Conservation (phyloP, 2,888 invertebrate genomes). For the Trachelus tabidus region DNA sequence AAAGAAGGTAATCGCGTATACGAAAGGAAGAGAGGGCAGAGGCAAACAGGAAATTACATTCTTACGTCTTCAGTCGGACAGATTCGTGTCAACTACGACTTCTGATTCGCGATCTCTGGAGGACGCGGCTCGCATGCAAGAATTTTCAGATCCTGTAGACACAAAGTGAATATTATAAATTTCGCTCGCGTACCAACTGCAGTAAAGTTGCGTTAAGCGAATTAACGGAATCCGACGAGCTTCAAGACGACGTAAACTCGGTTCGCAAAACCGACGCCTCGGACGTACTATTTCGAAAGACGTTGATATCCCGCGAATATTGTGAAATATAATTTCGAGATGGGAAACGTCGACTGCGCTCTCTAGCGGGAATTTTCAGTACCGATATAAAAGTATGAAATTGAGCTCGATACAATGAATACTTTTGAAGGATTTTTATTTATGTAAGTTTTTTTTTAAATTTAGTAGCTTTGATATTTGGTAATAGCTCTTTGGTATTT, state of each 20-base stretch:
- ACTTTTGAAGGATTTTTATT: background rate
- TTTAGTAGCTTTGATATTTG: too few species aligned
- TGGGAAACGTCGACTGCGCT: background rate
- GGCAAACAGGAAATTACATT: background rate
- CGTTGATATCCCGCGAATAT: background rate
- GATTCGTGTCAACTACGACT: background rate
- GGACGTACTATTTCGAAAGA: background rate
- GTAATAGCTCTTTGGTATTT: background rate
- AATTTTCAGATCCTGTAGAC: slow-evolving; percentile 30
- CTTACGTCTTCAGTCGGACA: background rate
- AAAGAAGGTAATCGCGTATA: background rate
- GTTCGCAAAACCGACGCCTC: background rate
- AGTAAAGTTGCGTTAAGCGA: slow-evolving; percentile 46
- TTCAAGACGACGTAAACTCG: background rate
- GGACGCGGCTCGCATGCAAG: slow-evolving; percentile 25
- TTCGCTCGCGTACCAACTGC: slow-evolving; percentile 44
- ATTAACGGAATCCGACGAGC: slow-evolving; percentile 36
- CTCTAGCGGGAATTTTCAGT: background rate
- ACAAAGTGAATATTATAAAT: slow-evolving; percentile 28
- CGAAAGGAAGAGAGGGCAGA: background rate
- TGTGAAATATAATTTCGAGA: background rate
- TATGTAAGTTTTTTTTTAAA: background rate
- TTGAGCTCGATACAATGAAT: background rate
- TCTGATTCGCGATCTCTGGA: background rate
- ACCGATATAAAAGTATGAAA: background rate